A percentile compares a stretch with the other conserved stretches of the same genome.
Conservation (phyloP, 2,113 vertebrate species). For the Saccopteryx leptura region DNA sequence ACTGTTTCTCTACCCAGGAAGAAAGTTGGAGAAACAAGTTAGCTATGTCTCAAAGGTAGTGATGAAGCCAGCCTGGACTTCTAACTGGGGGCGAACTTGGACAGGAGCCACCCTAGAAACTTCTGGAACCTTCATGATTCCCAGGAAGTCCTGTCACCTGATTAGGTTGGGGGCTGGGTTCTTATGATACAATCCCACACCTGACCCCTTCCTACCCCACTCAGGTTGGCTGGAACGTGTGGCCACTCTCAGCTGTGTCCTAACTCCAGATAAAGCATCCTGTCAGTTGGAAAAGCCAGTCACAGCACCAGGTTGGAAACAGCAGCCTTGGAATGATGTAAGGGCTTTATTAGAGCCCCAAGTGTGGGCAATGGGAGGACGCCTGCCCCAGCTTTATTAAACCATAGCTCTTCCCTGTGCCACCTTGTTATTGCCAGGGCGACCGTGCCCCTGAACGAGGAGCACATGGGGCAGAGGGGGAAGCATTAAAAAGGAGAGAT, state of each 20-base stretch:
- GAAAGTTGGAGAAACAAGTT: not conserved
- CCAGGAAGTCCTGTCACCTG: not conserved
- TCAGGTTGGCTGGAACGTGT: not conserved
- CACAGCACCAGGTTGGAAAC: not conserved
- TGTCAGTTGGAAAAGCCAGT: constrained; percentile 63
- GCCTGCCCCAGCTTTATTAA: constrained; percentile 70
- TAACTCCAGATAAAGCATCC: constrained; percentile 38
- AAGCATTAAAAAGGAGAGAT: constrained; percentile 56
- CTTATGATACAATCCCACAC: not conserved
- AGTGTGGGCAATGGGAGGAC: not conserved
- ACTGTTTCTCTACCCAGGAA: not conserved
- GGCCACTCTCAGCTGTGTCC: not conserved
- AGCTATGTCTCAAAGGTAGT: not conserved
- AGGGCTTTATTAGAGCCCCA: constrained; percentile 68
- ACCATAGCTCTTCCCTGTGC: constrained; percentile 67
- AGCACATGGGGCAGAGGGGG: not conserved
- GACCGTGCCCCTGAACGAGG: constrained; percentile 67
- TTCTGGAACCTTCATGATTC: constrained; percentile 48
- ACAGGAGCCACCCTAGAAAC: not conserved
- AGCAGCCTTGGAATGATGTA: not conserved
- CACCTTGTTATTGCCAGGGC: constrained; percentile 64
- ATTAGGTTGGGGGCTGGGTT: not conserved
- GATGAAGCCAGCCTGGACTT: not conserved
- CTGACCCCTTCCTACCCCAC: not conserved
- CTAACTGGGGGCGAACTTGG: not conserved